Evolutionary conservation across 2,113 vertebrate species (phyloP).

Genomic region (Macrotis lagotis): DNA sequence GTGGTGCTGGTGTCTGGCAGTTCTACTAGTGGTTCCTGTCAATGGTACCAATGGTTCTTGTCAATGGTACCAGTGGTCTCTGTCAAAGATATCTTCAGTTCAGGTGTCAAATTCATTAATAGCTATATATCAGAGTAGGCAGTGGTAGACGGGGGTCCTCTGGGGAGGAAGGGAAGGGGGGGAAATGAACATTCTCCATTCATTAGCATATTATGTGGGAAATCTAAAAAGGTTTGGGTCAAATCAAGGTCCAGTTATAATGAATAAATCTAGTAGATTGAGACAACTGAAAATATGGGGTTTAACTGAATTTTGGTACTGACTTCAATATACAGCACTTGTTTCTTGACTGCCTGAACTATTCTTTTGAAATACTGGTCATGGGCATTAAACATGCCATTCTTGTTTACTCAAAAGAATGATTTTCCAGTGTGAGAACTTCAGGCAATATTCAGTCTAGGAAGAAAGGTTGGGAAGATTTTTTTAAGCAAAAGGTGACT

Average conservation of each 20-base stretch:
- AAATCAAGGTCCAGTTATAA: not conserved
- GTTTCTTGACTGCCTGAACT: not conserved
- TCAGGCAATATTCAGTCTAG: not conserved
- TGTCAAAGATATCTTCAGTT: not conserved
- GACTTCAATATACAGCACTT: not conserved
- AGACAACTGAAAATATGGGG: not conserved
- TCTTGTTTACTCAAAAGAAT: not conserved
- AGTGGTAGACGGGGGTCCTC: not conserved
- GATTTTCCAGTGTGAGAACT: not conserved
- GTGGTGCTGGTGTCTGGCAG: no score
- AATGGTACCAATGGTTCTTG: no score
- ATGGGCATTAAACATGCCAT: not conserved
- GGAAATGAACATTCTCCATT: not conserved
- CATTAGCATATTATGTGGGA: not conserved
- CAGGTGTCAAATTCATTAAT: not conserved
- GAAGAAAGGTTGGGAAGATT: not conserved
- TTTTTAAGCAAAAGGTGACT: not conserved
- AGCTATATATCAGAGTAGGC: not conserved
- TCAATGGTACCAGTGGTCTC: not conserved
- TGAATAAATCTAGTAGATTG: not conserved
- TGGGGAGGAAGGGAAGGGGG: not conserved
- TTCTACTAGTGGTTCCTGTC: no score
- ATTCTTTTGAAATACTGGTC: not conserved
- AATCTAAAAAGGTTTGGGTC: not conserved
- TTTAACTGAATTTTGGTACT: not conserved